Conservation (phyloP, 2,888 invertebrate species). For the Drosophila mimica region DNA sequence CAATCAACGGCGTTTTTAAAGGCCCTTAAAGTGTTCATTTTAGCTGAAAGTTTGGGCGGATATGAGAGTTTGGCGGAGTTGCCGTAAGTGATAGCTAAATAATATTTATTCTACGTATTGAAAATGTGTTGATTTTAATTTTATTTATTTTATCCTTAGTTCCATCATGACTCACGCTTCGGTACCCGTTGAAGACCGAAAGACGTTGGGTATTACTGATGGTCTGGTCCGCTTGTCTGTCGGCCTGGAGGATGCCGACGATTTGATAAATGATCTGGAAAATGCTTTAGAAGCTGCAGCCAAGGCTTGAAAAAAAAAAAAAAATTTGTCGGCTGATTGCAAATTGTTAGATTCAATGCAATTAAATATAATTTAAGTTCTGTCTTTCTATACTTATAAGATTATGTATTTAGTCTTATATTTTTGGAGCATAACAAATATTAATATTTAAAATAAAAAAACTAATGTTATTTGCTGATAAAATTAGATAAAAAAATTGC, state of each 20-base stretch:
- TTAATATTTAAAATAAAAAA: neutral
- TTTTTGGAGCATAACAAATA: neutral
- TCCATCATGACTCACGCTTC: conserved; percentile 98
- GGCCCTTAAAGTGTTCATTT: conserved; percentile 91
- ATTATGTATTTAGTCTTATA: neutral
- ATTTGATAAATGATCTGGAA: conserved; percentile 93
- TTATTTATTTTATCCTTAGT: conserved; percentile 85
- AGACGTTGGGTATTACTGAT: conserved; percentile 92
- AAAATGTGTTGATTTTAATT: neutral
- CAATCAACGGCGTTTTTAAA: conserved; percentile 91
- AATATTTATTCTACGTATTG: neutral
- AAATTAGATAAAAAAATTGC: neutral
- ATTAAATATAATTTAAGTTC: neutral
- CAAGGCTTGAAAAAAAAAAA: conserved; percentile 47
- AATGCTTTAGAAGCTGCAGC: conserved; percentile 89
- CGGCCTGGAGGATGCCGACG: conserved; percentile 94
- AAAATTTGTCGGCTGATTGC: neutral
- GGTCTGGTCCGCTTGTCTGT: conserved; percentile 94
- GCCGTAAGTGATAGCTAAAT: conserved; percentile 90
- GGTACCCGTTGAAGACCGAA: conserved; percentile 91
- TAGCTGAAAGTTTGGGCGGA: conserved; percentile 98
- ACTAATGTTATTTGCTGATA: neutral
- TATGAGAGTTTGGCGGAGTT: conserved; percentile 97
- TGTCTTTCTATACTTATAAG: neutral
- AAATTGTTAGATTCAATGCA: neutral